A percentile compares a stretch with the other conserved stretches of the same genome.
Evolutionary conservation across 2,888 invertebrate genomes (phyloP).

Genomic region (Drosophila incognita): DNA sequence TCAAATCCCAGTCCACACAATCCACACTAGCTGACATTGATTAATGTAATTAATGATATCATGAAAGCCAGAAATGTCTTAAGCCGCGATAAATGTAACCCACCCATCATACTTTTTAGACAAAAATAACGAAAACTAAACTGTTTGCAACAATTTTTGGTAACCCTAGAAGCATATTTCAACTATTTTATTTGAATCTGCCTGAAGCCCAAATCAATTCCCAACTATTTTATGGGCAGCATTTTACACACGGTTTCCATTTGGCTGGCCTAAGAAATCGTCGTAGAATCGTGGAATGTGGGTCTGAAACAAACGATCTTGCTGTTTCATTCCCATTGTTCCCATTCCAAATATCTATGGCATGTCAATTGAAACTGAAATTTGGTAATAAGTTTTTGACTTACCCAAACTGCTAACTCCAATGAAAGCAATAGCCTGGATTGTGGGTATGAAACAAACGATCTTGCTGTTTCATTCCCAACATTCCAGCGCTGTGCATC

Average conservation of each 20-base stretch:
- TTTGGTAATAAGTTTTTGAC: conserved; percentile 40
- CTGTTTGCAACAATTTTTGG: conserved; percentile 36
- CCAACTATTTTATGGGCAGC: conserved; percentile 25
- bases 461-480: conserved; percentile 46
- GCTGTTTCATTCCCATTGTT: conserved; percentile 40
- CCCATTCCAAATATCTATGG: neutral
- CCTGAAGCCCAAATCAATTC: conserved; percentile 14
- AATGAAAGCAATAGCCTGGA: conserved; percentile 17
- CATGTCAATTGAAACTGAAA: conserved; percentile 25
- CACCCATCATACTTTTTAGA: conserved; percentile 60
- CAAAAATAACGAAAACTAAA: conserved; percentile 32
- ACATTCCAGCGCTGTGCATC: conserved; percentile 9
- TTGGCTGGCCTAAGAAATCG: conserved; percentile 41
- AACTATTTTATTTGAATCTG: conserved; percentile 11
- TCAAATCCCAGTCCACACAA: conserved; percentile 10
- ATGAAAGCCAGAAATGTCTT: conserved; percentile 36
- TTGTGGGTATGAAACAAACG: conserved; percentile 39
- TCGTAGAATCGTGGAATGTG: conserved; percentile 8
- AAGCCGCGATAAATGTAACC: conserved; percentile 67
- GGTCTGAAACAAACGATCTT: conserved; percentile 32
- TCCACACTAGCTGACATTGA: conserved; percentile 29
- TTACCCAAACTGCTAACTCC: conserved; percentile 11
- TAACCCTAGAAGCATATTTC: conserved; percentile 35
- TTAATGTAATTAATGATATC: conserved; percentile 39
- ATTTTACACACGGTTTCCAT: conserved; percentile 40